A percentile compares a stretch with the other conserved stretches of the same genome.
These are phyloP conservation scores for Leuciscus waleckii DNA, from an alignment of 2,797 vertebrate species.

Conservation along the genomic window DNA sequence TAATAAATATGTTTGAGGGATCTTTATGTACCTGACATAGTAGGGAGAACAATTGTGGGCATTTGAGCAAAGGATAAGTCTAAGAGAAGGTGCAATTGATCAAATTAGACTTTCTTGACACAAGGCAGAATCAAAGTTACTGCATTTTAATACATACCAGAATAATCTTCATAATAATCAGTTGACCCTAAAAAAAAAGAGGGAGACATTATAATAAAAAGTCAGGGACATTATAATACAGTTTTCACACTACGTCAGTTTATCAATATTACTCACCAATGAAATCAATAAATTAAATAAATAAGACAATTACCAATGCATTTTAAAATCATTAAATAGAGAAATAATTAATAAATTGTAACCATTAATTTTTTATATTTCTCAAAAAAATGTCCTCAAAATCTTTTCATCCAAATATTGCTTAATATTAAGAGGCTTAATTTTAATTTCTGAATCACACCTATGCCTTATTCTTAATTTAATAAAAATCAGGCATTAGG, in stretches of 20 bases:
- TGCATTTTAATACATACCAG: too few species aligned
- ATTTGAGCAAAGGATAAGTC: too few species aligned
- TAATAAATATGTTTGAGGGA: neutral
- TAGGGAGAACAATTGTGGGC: neutral
- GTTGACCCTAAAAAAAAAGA: too few species aligned
- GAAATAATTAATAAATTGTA: neutral
- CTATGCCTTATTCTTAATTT: neutral
- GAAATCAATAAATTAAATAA: neutral
- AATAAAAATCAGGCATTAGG: too few species aligned
- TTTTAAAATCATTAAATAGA: neutral
- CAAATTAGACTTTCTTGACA: neutral
- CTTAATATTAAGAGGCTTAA: neutral
- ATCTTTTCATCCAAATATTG: too few species aligned
- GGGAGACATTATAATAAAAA: neutral
- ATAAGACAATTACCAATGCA: neutral
- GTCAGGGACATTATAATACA: neutral
- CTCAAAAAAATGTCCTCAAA: too few species aligned
- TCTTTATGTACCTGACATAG: neutral
- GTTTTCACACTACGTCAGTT: neutral
- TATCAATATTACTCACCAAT: neutral
- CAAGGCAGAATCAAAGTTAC: neutral
- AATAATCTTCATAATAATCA: too few species aligned
- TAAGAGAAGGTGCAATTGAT: neutral
- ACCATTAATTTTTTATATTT: too few species aligned
- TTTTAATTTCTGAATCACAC: neutral